Percentiles rank a stretch among this genome's conserved stretches.
Conservation (phyloP, 2,888 invertebrate genomes). For the Monopis laevigella region DNA sequence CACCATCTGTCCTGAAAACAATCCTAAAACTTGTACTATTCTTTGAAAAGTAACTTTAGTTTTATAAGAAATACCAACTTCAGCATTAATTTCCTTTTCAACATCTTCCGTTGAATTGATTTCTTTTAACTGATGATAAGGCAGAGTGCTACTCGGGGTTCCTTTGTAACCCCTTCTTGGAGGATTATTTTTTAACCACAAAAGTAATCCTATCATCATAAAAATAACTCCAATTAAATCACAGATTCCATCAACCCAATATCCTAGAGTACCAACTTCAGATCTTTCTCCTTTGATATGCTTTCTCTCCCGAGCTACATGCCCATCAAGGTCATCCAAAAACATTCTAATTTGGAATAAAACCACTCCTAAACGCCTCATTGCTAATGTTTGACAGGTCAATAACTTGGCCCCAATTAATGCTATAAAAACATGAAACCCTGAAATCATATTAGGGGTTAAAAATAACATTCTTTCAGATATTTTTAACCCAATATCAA, state of each 20-base stretch:
- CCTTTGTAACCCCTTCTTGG: conserved; percentile 74
- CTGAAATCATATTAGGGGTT: conserved; percentile 86
- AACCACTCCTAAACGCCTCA: conserved; percentile 77
- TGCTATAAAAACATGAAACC: conserved; percentile 81
- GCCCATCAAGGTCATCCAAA: conserved; percentile 87
- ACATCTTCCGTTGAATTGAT: conserved; percentile 52
- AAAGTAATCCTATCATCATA: conserved; percentile 73
- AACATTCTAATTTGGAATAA: conserved; percentile 84
- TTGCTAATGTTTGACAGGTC: conserved; percentile 75
- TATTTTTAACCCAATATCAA: conserved; percentile 73
- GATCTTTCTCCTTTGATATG: conserved; percentile 81
- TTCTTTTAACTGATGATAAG: conserved; percentile 54
- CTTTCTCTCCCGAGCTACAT: conserved; percentile 81
- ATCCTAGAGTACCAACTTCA: conserved; percentile 83
- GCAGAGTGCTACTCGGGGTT: conserved; percentile 70
- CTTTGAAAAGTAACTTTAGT: conserved; percentile 74
- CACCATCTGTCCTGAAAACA: conserved; percentile 76
- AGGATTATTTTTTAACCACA: conserved; percentile 77
- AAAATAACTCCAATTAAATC: conserved; percentile 81
- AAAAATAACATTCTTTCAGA: conserved; percentile 68
- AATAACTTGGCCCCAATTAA: conserved; percentile 78
- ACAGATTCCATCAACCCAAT: conserved; percentile 84
- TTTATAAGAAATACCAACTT: conserved; percentile 70
- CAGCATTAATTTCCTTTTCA: conserved; percentile 44
- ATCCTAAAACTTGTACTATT: conserved; percentile 70